Evolutionary conservation across 2,888 invertebrate genomes (phyloP).

Genomic region (Rugalucina vietnamica): DNA sequence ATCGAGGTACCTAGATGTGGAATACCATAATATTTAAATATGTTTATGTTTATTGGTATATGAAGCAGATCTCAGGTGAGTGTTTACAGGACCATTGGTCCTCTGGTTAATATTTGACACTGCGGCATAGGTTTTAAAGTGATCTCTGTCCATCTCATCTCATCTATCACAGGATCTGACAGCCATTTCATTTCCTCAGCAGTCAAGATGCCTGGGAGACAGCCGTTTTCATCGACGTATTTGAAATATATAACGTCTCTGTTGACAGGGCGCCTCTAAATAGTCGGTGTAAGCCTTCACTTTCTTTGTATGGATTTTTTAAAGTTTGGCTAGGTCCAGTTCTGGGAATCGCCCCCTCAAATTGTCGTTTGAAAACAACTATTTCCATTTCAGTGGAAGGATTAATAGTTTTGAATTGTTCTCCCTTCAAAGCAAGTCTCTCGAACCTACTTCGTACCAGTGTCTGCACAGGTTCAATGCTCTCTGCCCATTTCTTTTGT

Average conservation of each 20-base stretch:
- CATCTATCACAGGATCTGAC: conserved; percentile 39
- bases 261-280: conserved; percentile 26
- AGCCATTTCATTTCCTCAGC: conserved; percentile 34
- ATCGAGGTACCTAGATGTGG: too few species aligned
- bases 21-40: too few species aligned
- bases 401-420: conserved; percentile 17
- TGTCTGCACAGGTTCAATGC: conserved; percentile 24
- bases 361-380: conserved; percentile 31
- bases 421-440: conserved; percentile 36
- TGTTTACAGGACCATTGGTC: too few species aligned
- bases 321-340: conserved; percentile 32
- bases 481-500: conserved; percentile 22
- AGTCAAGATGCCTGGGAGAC: conserved; percentile 19
- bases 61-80: too few species aligned
- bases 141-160: conserved; percentile 8
- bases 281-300: conserved; percentile 9
- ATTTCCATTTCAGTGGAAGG: conserved; percentile 34
- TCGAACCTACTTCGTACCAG: conserved; percentile 15
- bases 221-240: conserved; percentile 44
- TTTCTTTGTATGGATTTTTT: conserved; percentile 43
- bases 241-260: conserved; percentile 42
- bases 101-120: too few species aligned
- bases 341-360: conserved; percentile 39
- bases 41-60: too few species aligned
- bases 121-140: too few species aligned